Conservation (phyloP, 2,888 invertebrate genomes). For the Mythimna ferrago region DNA sequence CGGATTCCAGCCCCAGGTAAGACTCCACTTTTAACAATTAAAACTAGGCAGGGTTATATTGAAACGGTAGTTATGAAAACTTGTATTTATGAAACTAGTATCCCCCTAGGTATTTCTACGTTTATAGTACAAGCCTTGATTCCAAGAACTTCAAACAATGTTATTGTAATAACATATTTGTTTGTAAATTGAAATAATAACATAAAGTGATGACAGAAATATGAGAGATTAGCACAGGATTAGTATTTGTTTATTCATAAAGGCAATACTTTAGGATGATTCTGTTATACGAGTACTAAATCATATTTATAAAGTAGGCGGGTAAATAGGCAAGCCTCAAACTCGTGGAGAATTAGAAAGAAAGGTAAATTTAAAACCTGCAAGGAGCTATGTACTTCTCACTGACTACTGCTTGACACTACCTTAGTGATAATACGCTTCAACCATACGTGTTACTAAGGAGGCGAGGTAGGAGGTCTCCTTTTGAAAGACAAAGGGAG, state of each 20-base stretch:
- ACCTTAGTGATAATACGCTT: neutral
- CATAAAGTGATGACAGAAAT: slow-evolving; percentile 9
- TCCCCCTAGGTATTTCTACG: neutral
- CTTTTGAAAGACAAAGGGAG: neutral
- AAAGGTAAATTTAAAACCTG: neutral
- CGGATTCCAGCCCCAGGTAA: slow-evolving; percentile 92
- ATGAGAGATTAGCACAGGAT: slow-evolving; percentile 1
- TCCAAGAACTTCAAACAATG: slow-evolving; percentile 11
- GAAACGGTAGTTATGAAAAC: neutral
- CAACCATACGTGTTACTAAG: neutral
- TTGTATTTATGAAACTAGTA: neutral
- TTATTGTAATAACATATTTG: slow-evolving; percentile 9
- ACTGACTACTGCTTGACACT: neutral
- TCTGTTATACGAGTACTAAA: neutral
- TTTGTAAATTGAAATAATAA: slow-evolving; percentile 24
- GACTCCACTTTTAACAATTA: slow-evolving; percentile 4
- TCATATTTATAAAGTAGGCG: neutral
- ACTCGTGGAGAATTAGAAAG: neutral
- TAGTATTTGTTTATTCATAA: slow-evolving; percentile 9
- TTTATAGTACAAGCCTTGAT: slow-evolving; percentile 15
- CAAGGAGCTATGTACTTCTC: too few relatives aligned
- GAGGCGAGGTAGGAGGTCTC: neutral
- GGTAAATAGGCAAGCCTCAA: too few relatives aligned
- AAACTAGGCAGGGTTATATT: neutral
- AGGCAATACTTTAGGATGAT: neutral